Evolutionary conservation across 2,888 invertebrate species (phyloP).

Genomic region (Alentia gelatinosa): DNA sequence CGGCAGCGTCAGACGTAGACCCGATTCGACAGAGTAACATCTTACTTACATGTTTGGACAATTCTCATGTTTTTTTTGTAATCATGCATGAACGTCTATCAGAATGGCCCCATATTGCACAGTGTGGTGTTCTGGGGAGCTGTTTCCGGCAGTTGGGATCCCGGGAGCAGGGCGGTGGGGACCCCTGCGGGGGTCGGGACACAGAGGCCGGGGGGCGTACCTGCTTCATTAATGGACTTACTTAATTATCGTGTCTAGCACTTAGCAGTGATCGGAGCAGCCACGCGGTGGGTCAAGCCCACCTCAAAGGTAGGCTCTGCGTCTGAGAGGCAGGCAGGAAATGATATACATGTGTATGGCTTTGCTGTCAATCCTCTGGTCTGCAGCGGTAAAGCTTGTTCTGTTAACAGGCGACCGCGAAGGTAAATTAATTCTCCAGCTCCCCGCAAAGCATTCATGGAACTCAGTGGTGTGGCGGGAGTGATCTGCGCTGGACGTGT

Average conservation of each 20-base stretch:
- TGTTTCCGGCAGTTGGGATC: too few species aligned
- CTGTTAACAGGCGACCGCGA: neutral
- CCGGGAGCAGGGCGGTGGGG: neutral
- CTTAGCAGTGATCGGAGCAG: neutral
- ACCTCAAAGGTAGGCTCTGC: neutral
- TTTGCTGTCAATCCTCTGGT: neutral
- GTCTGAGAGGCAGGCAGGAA: neutral
- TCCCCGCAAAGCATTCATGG: neutral
- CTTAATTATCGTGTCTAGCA: too few species aligned
- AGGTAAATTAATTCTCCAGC: neutral
- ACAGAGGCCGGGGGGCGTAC: neutral
- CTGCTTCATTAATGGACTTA: neutral
- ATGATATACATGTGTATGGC: constrained; percentile 2
- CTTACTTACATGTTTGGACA: too few species aligned
- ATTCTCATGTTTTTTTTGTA: too few species aligned
- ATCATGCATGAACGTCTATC: too few species aligned
- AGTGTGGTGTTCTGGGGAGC: too few species aligned
- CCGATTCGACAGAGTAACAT: too few species aligned
- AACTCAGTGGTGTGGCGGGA: too few species aligned
- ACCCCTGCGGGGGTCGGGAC: neutral
- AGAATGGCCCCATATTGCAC: too few species aligned
- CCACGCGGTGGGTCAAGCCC: neutral
- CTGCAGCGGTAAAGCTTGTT: neutral
- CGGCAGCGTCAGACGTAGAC: too few species aligned
- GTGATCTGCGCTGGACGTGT: too few species aligned